Conservation (phyloP, 2,113 vertebrate species). For the Prionailurus bengalensis region DNA sequence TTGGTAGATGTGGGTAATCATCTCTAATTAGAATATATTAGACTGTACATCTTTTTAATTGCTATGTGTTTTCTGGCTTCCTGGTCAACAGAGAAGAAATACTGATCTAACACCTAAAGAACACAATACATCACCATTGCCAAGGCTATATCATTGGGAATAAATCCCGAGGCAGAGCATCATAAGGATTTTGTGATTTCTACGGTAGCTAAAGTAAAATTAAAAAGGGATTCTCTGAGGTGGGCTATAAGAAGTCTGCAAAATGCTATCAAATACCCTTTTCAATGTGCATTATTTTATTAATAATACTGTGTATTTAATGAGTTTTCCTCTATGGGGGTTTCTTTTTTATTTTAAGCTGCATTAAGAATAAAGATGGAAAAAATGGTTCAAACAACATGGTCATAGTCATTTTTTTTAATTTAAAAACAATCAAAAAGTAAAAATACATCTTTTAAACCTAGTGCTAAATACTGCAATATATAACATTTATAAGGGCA, state of each 20-base stretch:
- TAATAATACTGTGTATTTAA: not conserved
- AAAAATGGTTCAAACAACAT: not conserved
- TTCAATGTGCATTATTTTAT: not conserved
- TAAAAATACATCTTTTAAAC: not conserved
- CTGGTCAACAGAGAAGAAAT: conserved; percentile 61
- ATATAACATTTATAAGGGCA: not conserved
- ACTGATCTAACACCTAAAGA: not conserved
- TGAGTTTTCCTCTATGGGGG: not conserved
- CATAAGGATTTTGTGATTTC: conserved; percentile 30
- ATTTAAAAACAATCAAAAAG: not conserved
- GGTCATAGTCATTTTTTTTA: not conserved
- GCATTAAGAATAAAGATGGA: not conserved
- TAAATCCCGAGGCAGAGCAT: not conserved
- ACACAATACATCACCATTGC: not conserved
- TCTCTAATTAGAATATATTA: conserved; percentile 68
- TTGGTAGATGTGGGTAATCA: conserved; percentile 2
- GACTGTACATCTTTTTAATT: conserved; percentile 55
- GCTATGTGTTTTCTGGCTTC: conserved; percentile 55
- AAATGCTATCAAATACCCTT: not conserved
- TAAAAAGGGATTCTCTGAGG: not conserved
- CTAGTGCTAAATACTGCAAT: not conserved
- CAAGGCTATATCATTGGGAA: not conserved
- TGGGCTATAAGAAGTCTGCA: not conserved
- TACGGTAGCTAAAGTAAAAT: not conserved
- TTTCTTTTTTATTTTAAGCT: not conserved